Conservation (phyloP, 1,140 invertebrate genomes). For the Lysiphlebus fabarum region DNA sequence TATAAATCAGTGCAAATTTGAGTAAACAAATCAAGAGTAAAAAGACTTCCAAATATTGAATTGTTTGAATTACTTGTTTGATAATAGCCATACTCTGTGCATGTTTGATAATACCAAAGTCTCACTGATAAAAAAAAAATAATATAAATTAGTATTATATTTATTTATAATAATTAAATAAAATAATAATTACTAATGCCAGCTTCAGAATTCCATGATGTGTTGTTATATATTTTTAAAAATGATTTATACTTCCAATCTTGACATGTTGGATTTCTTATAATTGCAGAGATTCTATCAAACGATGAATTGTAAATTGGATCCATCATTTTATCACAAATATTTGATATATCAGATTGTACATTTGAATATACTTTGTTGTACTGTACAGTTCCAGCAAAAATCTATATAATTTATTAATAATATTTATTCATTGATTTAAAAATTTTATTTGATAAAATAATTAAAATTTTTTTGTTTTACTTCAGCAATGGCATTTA, state of each 20-base stretch:
- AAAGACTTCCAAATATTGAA: conserved; percentile 64
- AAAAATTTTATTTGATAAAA: too few relatives aligned
- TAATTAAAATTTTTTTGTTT: conserved; percentile 8
- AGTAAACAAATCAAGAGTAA: conserved; percentile 62
- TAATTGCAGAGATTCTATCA: conserved; percentile 33
- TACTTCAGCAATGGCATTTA: conserved; percentile 57
- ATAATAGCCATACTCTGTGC: conserved; percentile 80
- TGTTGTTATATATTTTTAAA: conserved; percentile 8
- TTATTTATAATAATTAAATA: conserved; percentile 8
- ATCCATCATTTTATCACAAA: conserved; percentile 59
- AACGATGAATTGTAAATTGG: conserved; percentile 29
- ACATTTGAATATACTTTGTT: conserved; percentile 58
- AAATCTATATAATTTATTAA: conserved; percentile 27
- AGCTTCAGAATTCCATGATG: conserved; percentile 20
- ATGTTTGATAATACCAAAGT: conserved; percentile 80
- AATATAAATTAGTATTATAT: conserved; percentile 10
- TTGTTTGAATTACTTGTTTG: conserved; percentile 65
- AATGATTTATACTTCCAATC: conserved; percentile 30
- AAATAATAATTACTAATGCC: conserved; percentile 2
- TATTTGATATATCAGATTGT: conserved; percentile 55
- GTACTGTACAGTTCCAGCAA: conserved; percentile 59
- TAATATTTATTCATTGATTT: too few relatives aligned
- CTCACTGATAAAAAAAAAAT: conserved; percentile 52
- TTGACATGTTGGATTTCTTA: conserved; percentile 7
- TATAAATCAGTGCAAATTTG: conserved; percentile 69